Evolutionary conservation across 2,888 invertebrate species (phyloP).

Genomic region (Amiota mariae): DNA sequence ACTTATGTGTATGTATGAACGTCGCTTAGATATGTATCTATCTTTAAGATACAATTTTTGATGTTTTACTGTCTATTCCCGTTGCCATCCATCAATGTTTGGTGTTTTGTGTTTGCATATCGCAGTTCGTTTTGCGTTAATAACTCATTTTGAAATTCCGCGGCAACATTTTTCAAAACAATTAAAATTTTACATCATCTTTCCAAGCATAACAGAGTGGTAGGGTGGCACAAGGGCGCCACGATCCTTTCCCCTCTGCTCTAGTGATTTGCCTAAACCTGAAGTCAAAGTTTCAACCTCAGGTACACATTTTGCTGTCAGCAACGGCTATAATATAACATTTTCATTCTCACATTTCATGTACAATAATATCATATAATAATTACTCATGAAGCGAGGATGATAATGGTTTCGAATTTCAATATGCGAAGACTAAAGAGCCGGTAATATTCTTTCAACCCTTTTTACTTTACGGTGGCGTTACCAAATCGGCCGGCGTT

Average conservation of each 20-base stretch:
- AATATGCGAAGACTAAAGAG: not conserved
- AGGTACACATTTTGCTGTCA: constrained; percentile 1
- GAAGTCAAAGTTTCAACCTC: not conserved
- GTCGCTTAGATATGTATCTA: constrained; percentile 23
- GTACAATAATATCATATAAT: not conserved
- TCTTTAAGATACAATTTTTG: constrained; percentile 20
- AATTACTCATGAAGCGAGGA: not conserved
- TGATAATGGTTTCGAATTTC: not conserved
- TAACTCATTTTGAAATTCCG: constrained; percentile 72
- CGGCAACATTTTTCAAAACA: constrained; percentile 62
- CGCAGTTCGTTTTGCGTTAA: constrained; percentile 55
- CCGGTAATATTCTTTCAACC: constrained; percentile 20
- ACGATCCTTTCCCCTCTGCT: not conserved
- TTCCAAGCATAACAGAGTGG: not conserved
- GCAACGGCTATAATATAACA: not conserved
- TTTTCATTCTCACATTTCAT: constrained; percentile 14
- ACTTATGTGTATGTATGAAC: not conserved
- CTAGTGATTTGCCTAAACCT: too few relatives aligned
- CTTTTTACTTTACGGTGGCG: not conserved
- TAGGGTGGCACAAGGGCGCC: not conserved
- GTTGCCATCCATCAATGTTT: not conserved
- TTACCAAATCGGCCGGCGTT: too few relatives aligned
- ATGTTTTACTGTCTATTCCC: not conserved
- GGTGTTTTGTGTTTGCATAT: constrained; percentile 34
- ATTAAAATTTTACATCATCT: constrained; percentile 63